These are phyloP conservation scores for Poecile atricapillus DNA, from an alignment of 2,113 vertebrate species.

Conservation along the genomic window DNA sequence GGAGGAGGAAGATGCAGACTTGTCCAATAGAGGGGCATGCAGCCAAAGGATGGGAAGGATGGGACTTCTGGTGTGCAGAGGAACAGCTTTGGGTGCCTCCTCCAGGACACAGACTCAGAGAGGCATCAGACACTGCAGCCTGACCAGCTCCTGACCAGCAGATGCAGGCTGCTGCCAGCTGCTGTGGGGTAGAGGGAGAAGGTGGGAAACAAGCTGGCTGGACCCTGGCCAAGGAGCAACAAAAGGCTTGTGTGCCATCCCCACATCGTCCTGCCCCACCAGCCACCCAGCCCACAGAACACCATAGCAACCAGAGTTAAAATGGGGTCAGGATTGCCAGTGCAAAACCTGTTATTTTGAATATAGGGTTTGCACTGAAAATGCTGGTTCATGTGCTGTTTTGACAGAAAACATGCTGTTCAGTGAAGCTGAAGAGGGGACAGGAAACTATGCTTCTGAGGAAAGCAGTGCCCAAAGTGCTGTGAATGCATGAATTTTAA, in stretches of 20 bases:
- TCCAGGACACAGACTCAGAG: background rate
- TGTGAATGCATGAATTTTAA: background rate
- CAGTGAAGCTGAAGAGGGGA: background rate
- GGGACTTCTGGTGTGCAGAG: background rate
- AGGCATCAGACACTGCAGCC: background rate
- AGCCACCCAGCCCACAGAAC: background rate
- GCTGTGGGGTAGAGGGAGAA: background rate
- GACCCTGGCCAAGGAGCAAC: slow-evolving; percentile 22
- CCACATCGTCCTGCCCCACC: accelerated
- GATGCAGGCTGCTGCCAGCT: background rate
- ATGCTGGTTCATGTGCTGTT: background rate
- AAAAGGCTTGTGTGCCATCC: slow-evolving; percentile 17
- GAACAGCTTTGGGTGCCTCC: background rate
- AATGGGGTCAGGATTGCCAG: slow-evolving; percentile 1
- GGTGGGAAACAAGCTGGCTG: background rate
- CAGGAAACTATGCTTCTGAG: background rate
- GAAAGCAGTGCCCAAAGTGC: background rate
- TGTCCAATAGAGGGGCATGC: background rate
- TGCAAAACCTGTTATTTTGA: background rate
- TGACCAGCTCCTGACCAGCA: background rate
- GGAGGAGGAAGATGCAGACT: background rate
- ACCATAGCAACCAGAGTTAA: slow-evolving; percentile 14
- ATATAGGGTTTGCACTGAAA: background rate
- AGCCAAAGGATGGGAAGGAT: background rate
- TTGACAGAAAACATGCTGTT: background rate